Evolutionary conservation across 1,140 invertebrate genomes (phyloP).

Genomic region (Caenorhabditis brenneri): DNA sequence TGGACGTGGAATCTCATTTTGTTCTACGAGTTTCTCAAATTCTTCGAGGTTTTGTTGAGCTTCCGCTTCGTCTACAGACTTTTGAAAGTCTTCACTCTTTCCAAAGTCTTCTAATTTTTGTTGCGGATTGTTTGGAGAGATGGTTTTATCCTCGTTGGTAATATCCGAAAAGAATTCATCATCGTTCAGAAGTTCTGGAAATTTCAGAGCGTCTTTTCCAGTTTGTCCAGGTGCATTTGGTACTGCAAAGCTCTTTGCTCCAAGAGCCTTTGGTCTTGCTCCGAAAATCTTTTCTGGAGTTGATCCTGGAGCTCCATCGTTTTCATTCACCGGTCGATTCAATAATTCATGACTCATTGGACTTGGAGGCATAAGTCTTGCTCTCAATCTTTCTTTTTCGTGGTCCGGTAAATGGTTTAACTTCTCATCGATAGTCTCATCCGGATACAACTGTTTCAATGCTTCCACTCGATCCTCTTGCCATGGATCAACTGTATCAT

Average conservation of each 20-base stretch:
- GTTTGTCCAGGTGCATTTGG: background rate
- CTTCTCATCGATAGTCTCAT: constrained; percentile 51
- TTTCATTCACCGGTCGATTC: constrained; percentile 6
- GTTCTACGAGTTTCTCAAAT: background rate
- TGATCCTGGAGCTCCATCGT: constrained; percentile 37
- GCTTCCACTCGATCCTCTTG: constrained; percentile 64
- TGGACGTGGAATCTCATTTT: background rate
- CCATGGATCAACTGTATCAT: constrained; percentile 64
- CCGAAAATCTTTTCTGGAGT: constrained; percentile 32
- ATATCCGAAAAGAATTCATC: constrained; percentile 8
- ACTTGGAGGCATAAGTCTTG: background rate
- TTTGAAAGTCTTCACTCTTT: background rate
- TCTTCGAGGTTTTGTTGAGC: background rate
- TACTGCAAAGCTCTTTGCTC: background rate
- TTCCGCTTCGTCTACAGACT: background rate
- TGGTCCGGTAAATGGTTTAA: constrained; percentile 23
- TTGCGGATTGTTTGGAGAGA: background rate
- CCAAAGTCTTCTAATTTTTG: background rate
- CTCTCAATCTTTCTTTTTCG: constrained; percentile 26
- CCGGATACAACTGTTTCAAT: constrained; percentile 62
- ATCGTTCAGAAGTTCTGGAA: constrained; percentile 5
- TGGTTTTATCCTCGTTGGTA: background rate
- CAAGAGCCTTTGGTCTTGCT: background rate
- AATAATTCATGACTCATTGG: constrained; percentile 7
- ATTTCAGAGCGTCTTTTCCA: background rate